Percentiles rank a stretch among this genome's conserved stretches.
Evolutionary conservation across 2,113 vertebrate genomes (phyloP).

Genomic region (Rhynchopsitta pachyrhyncha): DNA sequence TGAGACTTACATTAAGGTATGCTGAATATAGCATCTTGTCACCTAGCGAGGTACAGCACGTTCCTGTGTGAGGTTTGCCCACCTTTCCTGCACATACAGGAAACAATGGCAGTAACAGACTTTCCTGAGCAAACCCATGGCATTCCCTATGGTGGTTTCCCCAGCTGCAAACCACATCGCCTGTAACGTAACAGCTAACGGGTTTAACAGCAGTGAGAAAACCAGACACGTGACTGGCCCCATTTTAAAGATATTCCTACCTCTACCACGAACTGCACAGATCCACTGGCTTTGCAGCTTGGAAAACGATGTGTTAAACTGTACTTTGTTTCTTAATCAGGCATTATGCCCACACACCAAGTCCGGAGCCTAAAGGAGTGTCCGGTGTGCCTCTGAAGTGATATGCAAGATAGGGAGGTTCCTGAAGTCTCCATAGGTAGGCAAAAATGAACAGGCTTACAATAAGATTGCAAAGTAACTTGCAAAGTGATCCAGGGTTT

Average conservation of each 20-base stretch:
- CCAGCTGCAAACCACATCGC: not conserved
- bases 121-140: not conserved
- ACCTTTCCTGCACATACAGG: not conserved
- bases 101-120: not conserved
- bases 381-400: not conserved
- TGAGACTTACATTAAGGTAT: not conserved
- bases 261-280: not conserved
- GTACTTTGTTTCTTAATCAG: not conserved
- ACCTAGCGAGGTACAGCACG: not conserved
- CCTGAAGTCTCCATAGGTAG: not conserved
- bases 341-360: not conserved
- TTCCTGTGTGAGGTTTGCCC: not conserved
- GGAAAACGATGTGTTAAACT: not conserved
- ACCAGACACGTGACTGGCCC: not conserved
- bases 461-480: not conserved
- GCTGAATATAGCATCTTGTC: not conserved
- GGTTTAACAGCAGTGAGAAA: not conserved
- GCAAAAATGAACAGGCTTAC: not conserved
- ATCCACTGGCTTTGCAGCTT: not conserved
- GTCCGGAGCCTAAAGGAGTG: rapidly evolving
- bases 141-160: not conserved
- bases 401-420: not conserved
- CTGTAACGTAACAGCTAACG: not conserved
- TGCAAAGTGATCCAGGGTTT: not conserved
- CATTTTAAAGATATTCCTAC: not conserved